phyloP scores from a whole-genome alignment of 2,888 invertebrate species.

The Caenorhabditis sulstoni region DNA sequence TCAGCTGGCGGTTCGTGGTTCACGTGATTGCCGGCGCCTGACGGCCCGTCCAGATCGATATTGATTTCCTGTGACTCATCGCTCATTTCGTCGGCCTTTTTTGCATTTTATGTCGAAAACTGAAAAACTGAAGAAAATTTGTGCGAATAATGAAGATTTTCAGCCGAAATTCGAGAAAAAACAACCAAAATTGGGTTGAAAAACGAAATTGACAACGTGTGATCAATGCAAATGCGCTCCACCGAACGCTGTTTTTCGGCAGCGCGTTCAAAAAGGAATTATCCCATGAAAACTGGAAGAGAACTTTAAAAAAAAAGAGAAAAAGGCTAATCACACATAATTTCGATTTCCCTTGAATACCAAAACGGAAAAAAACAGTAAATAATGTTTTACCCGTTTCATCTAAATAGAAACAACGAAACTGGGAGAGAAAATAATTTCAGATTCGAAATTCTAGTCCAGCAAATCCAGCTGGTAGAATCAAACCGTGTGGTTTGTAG shows the following conservation, averaged over 20 bases:
- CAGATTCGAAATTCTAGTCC: too few relatives aligned
- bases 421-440: too few relatives aligned
- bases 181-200: not conserved
- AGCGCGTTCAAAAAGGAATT: constrained; percentile 1
- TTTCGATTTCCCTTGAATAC: too few relatives aligned
- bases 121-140: too few relatives aligned
- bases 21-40: not conserved
- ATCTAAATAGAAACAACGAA: too few relatives aligned
- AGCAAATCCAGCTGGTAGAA: too few relatives aligned
- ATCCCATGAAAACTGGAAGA: not conserved
- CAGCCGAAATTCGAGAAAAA: not conserved
- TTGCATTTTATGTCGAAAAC: constrained; percentile 14
- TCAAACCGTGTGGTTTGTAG: not conserved
- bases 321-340: too few relatives aligned
- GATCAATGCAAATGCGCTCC: constrained; percentile 28
- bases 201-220: constrained; percentile 12
- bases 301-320: not conserved
- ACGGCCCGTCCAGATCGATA: constrained; percentile 27
- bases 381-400: too few relatives aligned
- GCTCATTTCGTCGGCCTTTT: constrained; percentile 14
- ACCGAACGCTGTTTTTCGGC: not conserved
- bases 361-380: too few relatives aligned
- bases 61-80: constrained; percentile 24
- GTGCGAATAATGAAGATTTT: not conserved
- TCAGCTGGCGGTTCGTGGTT: not conserved